Conservation (phyloP, 2,113 vertebrate species). For the Chloebia gouldiae region DNA sequence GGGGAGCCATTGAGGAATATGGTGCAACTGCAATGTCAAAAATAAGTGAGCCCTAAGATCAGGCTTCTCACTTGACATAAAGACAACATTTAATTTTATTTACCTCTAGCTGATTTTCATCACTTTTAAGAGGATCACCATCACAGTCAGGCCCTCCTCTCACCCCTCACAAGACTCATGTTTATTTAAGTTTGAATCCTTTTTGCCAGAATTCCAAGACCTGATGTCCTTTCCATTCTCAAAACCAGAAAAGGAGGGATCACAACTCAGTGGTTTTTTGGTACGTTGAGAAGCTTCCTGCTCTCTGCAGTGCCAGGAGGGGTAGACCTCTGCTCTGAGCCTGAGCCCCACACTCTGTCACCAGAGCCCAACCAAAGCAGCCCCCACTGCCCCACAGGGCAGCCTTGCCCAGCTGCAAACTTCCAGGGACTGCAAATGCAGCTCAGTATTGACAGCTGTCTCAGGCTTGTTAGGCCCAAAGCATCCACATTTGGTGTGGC, state of each 20-base stretch:
- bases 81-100: neutral
- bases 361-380: neutral
- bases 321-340: neutral
- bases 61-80: neutral
- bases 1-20: neutral
- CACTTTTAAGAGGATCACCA: neutral
- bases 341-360: accelerated
- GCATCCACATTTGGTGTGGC: neutral
- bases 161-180: neutral
- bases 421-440: neutral
- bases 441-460: neutral
- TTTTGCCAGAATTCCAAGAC: neutral
- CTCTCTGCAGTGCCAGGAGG: neutral
- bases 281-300: neutral
- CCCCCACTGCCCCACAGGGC: neutral
- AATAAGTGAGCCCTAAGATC: neutral
- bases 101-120: neutral
- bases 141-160: neutral
- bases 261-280: accelerated
- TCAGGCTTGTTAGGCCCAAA: neutral
- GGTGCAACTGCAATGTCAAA: neutral
- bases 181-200: neutral
- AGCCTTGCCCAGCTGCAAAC: neutral
- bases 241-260: neutral
- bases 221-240: neutral